These are phyloP conservation scores for Amphimedon queenslandica DNA, from an alignment of 37 sponge, comb jelly and placozoan genomes.

Conservation along the genomic window DNA sequence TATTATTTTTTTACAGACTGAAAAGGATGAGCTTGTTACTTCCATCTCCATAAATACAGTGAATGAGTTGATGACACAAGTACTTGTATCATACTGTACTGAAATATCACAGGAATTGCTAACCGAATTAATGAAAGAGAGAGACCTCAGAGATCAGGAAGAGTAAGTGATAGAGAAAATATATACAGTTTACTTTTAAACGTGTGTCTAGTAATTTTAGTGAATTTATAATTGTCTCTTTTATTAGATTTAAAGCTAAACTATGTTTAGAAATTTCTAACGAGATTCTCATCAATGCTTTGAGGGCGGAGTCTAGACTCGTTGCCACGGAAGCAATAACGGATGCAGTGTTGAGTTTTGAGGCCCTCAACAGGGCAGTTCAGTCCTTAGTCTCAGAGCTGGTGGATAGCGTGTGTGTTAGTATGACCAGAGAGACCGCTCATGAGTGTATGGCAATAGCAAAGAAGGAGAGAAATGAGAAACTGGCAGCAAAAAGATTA, in stretches of 20 bases:
- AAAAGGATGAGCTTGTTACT: background rate
- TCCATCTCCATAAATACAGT: background rate
- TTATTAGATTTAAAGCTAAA: no score
- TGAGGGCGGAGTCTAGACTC: no score
- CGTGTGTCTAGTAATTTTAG: no score
- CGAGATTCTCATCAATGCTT: background rate
- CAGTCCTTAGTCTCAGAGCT: background rate
- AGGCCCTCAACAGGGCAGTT: background rate
- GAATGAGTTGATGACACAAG: background rate
- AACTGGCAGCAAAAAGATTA: conserved; percentile 14
- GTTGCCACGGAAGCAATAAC: no score
- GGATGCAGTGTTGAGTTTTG: no score
- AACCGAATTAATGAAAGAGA: background rate
- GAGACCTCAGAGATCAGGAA: background rate
- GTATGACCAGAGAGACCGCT: background rate
- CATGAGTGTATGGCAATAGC: background rate
- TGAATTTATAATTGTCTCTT: no score
- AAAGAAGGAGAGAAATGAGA: conserved; percentile 7
- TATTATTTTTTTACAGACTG: background rate
- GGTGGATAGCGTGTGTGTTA: conserved; percentile 17
- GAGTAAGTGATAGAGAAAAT: no score
- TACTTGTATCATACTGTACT: background rate
- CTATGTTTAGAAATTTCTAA: no score
- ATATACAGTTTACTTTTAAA: no score
- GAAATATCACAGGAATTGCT: background rate